Conservation (phyloP, 2,797 vertebrate genomes). For the Cryptoblepharus egeriae region DNA sequence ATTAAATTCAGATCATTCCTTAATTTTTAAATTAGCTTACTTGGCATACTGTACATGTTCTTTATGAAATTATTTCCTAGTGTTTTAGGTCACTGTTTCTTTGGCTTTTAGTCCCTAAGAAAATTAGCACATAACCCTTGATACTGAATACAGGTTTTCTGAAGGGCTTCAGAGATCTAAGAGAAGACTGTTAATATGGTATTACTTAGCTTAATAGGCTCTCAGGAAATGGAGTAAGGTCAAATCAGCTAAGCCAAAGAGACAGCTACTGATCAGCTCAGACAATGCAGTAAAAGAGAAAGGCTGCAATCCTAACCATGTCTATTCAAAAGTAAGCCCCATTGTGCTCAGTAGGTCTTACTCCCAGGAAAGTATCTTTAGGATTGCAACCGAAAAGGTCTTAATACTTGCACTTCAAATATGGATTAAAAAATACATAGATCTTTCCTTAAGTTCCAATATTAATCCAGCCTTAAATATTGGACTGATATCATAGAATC, state of each 20-base stretch:
- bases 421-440: background rate
- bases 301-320: too few relatives aligned
- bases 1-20: too few relatives aligned
- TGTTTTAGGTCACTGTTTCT: background rate
- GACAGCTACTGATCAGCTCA: background rate
- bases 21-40: too few relatives aligned
- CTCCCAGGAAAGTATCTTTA: too few relatives aligned
- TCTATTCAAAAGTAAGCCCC: too few relatives aligned
- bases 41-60: background rate
- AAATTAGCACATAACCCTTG: background rate
- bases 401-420: background rate
- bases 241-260: constrained; percentile 6
- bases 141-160: background rate
- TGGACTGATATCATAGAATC: too few relatives aligned
- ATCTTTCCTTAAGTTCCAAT: background rate
- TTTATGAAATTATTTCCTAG: background rate
- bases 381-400: background rate
- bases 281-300: background rate
- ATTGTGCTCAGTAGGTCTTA: too few relatives aligned
- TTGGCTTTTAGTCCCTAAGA: background rate
- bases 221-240: background rate
- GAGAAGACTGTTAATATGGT: constrained; percentile 12
- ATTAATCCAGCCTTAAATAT: background rate
- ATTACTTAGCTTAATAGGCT: constrained; percentile 21
- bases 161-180: background rate